Evolutionary conservation across 1,140 invertebrate genomes (phyloP), one percentile per base, ranked within the genome.

Genomic region (Rhyzopertha dominica): DNA sequence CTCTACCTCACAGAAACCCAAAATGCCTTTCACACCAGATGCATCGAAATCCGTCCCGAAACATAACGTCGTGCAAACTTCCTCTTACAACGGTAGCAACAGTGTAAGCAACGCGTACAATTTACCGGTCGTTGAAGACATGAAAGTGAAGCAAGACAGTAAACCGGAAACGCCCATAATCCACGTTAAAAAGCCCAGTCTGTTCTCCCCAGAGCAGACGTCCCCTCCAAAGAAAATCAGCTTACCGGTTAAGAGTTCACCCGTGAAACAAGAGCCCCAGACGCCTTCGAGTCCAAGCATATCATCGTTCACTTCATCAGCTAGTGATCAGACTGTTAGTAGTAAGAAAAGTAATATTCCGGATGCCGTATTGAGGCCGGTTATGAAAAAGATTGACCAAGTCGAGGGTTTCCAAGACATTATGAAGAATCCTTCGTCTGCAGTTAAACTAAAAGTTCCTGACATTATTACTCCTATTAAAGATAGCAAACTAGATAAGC

Each of bases 191-290:
- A 56, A 58, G 41, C 63, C 65, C 10, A 65, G 63, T 43, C 49
- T 67, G 35, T 78, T 78, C 47, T 76, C 74, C 32, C 76, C 76
- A 0, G 73, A 75, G 40, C 73, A 73, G 54, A 62, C 61, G 7
- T 63, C 65, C 9, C 55, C 63, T 8, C 53, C 63, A 26, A 46
- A 59, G 24, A 53, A 55, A 60, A 10, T 47, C 41, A 36, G 54
- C 62, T 9, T 52, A 61, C 31, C 50, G 47, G 47, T 47, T 20
- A 49, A 49, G 48, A 54, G 57, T 49, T 43, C 51, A 35, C 22
- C 54, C 45, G 34, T 53, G 43, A 23, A 35, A 35, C 37, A 55
- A 56, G 31, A 25, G 39, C n/a, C 42, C 17, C 60, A 63, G 24
- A 54, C 49, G 34, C 49, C 57, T 28, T 67, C 66, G 29, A 58